These are phyloP conservation scores for Anaspis maculata DNA, from an alignment of 2,888 invertebrate species.

Conservation along the genomic window DNA sequence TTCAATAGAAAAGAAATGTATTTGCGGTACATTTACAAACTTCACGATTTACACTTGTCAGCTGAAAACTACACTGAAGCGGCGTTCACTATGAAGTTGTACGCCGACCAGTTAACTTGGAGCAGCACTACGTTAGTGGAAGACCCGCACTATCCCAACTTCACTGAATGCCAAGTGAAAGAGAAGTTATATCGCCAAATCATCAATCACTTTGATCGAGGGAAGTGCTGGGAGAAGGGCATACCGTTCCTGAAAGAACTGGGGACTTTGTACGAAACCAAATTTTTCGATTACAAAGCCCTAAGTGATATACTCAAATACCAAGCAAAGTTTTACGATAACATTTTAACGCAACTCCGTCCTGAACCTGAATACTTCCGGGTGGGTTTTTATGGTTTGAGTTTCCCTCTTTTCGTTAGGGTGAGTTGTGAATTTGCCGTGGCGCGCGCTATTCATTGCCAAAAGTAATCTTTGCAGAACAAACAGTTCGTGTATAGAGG, in stretches of 20 bases:
- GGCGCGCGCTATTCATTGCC: neutral
- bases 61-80: conserved; percentile 93
- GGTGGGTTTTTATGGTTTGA: conserved; percentile 90
- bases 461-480: conserved; percentile 53
- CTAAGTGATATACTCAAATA: conserved; percentile 75
- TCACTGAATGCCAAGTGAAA: conserved; percentile 83
- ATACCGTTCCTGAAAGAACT: conserved; percentile 86
- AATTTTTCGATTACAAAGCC: conserved; percentile 80
- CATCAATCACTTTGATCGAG: conserved; percentile 85
- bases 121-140: conserved; percentile 57
- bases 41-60: conserved; percentile 84
- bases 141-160: conserved; percentile 63
- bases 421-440: conserved; percentile 48
- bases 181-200: conserved; percentile 84
- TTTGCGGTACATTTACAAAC: conserved; percentile 87
- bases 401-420: conserved; percentile 88
- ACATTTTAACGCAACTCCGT: conserved; percentile 77
- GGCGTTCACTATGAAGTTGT: conserved; percentile 88
- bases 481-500: conserved; percentile 94
- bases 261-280: conserved; percentile 77
- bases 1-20: conserved; percentile 95
- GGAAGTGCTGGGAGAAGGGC: conserved; percentile 97
- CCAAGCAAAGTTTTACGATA: conserved; percentile 86
- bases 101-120: conserved; percentile 86
- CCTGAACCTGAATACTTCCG: conserved; percentile 93